Conservation (phyloP, 1,140 invertebrate genomes). For the Oryctes rhinoceros region DNA sequence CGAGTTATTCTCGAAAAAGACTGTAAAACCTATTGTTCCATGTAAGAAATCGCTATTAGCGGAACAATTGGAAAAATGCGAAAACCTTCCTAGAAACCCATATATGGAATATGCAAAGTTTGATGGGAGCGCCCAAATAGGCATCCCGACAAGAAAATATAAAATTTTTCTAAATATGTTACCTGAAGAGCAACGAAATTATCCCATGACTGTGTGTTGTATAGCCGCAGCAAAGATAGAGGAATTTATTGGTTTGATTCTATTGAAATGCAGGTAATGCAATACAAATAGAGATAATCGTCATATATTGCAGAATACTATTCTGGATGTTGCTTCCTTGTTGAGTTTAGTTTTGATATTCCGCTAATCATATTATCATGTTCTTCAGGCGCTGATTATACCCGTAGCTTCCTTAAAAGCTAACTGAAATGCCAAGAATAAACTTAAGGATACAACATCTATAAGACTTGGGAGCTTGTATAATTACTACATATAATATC, state of each 20-base stretch:
- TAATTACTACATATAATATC: too few relatives aligned
- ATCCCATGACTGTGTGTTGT: constrained; percentile 84
- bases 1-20: constrained; percentile 73
- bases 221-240: constrained; percentile 84
- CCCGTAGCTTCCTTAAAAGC: too few relatives aligned
- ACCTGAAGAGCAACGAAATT: constrained; percentile 78
- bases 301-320: too few relatives aligned
- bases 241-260: constrained; percentile 94
- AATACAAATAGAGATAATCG: background rate
- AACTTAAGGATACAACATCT: too few relatives aligned
- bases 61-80: constrained; percentile 78
- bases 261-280: constrained; percentile 80
- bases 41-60: constrained; percentile 70
- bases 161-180: constrained; percentile 90
- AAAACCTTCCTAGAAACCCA: constrained; percentile 80
- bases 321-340: too few relatives aligned
- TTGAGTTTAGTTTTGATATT: too few relatives aligned
- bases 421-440: too few relatives aligned
- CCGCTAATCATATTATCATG: too few relatives aligned
- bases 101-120: constrained; percentile 91
- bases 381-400: too few relatives aligned
- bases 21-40: constrained; percentile 57
- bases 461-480: too few relatives aligned
- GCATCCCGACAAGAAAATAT: constrained; percentile 78
- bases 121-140: constrained; percentile 86